Evolutionary conservation across 30 jellyfish, hydroid and myxozoan genomes (phyloP).

Genomic region (Catostylus mosaicus): DNA sequence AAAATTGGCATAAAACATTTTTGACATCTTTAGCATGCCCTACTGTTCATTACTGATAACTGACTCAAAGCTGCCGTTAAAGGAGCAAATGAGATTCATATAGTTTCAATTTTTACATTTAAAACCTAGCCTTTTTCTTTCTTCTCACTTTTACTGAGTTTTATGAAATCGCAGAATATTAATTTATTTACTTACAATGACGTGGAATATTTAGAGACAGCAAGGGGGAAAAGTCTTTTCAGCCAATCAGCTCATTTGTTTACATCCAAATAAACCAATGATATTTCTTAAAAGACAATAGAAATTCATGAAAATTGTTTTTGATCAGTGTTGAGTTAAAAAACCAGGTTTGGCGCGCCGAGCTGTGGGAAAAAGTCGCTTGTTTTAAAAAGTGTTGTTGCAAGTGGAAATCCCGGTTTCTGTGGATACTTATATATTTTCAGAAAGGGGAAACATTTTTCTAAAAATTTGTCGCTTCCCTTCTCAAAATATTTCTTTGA

Average conservation of each 20-base stretch:
- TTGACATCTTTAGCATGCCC: too few relatives aligned
- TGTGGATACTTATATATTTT: background rate
- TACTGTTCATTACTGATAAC: too few relatives aligned
- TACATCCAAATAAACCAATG: background rate
- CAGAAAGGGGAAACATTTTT: background rate
- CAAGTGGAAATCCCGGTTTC: background rate
- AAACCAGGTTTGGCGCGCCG: background rate
- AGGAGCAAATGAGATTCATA: too few relatives aligned
- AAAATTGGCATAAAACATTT: too few relatives aligned
- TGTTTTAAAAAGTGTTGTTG: background rate
- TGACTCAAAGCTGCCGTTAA: too few relatives aligned
- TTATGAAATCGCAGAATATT: too few relatives aligned
- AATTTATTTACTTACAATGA: too few relatives aligned
- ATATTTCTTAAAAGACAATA: background rate
- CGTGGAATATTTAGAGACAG: too few relatives aligned
- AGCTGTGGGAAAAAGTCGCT: background rate
- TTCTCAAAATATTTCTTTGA: background rate
- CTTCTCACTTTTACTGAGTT: too few relatives aligned
- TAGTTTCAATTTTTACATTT: too few relatives aligned
- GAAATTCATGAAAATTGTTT: background rate
- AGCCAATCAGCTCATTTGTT: slow-evolving; percentile 1
- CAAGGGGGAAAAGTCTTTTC: background rate
- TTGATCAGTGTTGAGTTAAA: background rate
- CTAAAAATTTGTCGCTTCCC: background rate
- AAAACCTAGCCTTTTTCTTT: too few relatives aligned